Conservation (phyloP, 2,113 vertebrate species). For the Ceyx cyanopectus region DNA sequence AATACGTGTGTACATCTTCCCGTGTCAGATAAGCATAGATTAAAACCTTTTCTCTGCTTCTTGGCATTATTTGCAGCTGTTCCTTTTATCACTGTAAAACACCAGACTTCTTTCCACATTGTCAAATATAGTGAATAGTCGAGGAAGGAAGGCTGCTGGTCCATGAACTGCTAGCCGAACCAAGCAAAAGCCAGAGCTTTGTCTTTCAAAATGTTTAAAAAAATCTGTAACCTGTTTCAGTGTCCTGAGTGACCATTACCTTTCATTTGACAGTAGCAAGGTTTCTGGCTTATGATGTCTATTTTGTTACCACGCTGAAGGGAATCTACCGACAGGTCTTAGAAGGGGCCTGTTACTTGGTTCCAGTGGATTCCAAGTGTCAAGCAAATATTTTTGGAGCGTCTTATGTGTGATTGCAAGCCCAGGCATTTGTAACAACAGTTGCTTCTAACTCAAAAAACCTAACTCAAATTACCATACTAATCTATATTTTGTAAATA, state of each 20-base stretch:
- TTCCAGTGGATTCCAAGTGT: not conserved
- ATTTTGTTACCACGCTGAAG: not conserved
- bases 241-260: not conserved
- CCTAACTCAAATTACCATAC: constrained; percentile 4
- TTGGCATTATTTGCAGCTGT: not conserved
- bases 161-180: not conserved
- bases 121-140: not conserved
- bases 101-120: not conserved
- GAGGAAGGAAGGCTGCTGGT: not conserved
- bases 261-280: not conserved
- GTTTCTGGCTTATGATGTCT: fast-evolving
- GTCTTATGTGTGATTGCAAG: not conserved
- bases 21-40: not conserved
- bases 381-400: not conserved
- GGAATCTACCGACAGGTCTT: not conserved
- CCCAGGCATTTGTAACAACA: fast-evolving
- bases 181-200: not conserved
- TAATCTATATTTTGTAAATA: constrained; percentile 72
- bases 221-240: fast-evolving
- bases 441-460: not conserved
- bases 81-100: not conserved
- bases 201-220: not conserved
- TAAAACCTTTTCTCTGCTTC: not conserved
- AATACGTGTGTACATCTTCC: not conserved
- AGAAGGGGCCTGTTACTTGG: not conserved